Evolutionary conservation across 64 coral and sea anemone species (phyloP).

Genomic region (Hydrozoanthus tunicans): DNA sequence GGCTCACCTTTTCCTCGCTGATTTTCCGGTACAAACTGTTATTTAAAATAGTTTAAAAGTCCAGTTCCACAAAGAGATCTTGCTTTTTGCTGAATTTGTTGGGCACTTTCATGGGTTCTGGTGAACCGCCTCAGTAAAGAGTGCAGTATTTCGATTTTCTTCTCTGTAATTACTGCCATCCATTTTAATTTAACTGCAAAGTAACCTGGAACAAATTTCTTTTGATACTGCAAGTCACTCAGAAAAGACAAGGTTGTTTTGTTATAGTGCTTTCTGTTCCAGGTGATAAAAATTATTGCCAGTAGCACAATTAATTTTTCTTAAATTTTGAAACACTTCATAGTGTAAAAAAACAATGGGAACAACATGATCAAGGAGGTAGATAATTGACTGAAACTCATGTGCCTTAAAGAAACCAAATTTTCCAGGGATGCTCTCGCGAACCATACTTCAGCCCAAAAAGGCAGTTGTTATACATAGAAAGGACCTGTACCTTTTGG

Average conservation of each 20-base stretch:
- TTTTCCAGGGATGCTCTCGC: constrained; percentile 17
- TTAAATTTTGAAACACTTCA: background rate
- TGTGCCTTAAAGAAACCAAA: constrained; percentile 8
- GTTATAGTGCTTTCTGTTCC: constrained; percentile 49
- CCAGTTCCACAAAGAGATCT: constrained; percentile 23
- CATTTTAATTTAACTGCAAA: constrained; percentile 9
- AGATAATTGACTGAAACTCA: constrained; percentile 22
- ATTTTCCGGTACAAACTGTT: constrained; percentile 40
- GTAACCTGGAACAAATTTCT: constrained; percentile 23
- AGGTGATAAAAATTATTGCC: constrained; percentile 26
- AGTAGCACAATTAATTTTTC: constrained; percentile 19
- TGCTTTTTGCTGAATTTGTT: constrained; percentile 20
- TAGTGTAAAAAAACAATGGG: constrained; percentile 41
- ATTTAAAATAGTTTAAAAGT: constrained; percentile 25
- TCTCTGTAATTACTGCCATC: constrained; percentile 22
- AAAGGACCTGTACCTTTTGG: background rate
- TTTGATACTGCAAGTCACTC: constrained; percentile 22
- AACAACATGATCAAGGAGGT: constrained; percentile 40
- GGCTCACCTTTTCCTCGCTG: background rate
- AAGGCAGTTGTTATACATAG: constrained; percentile 39
- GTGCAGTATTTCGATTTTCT: constrained; percentile 42
- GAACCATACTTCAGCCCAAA: constrained; percentile 9
- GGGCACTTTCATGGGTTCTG: background rate
- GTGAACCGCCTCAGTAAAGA: constrained; percentile 24
- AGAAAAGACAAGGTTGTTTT: constrained; percentile 56